Evolutionary conservation across 92 coral and sea anemone genomes (phyloP).

Genomic region (Porites lobata): DNA sequence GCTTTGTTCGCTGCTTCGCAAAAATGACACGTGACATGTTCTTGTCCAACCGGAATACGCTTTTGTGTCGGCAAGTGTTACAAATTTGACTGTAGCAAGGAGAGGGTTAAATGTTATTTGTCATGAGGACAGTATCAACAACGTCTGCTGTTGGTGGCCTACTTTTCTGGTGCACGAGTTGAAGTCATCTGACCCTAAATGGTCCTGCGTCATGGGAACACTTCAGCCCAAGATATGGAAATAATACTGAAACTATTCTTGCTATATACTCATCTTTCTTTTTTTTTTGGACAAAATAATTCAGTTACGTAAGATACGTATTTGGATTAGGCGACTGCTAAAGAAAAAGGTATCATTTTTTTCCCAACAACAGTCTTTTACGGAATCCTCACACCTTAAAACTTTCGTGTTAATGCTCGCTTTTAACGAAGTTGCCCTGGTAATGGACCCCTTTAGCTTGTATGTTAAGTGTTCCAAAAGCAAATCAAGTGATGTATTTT

Average conservation of each 20-base stretch:
- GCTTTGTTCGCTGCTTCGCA: too few relatives aligned
- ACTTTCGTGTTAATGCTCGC: background rate
- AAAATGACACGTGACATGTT: too few relatives aligned
- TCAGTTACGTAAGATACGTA: background rate
- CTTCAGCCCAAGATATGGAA: background rate
- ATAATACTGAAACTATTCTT: background rate
- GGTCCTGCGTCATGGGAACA: background rate
- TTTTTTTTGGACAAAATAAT: too few relatives aligned
- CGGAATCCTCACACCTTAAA: background rate
- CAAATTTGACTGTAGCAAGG: too few relatives aligned
- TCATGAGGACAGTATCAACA: background rate
- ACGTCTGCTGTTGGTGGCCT: background rate
- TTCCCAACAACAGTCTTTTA: background rate
- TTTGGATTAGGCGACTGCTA: background rate
- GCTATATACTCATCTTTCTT: background rate
- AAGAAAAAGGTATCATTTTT: too few relatives aligned
- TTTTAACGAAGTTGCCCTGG: background rate
- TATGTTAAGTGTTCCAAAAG: background rate
- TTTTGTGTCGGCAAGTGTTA: too few relatives aligned
- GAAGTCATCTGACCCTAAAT: background rate
- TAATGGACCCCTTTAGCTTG: background rate
- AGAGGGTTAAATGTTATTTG: background rate
- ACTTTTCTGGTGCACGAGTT: background rate
- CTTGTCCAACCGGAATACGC: too few relatives aligned
- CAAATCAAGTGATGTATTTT: too few relatives aligned